phyloP scores from a whole-genome alignment of 2,888 invertebrate genomes.

The Drosophila colorata region DNA sequence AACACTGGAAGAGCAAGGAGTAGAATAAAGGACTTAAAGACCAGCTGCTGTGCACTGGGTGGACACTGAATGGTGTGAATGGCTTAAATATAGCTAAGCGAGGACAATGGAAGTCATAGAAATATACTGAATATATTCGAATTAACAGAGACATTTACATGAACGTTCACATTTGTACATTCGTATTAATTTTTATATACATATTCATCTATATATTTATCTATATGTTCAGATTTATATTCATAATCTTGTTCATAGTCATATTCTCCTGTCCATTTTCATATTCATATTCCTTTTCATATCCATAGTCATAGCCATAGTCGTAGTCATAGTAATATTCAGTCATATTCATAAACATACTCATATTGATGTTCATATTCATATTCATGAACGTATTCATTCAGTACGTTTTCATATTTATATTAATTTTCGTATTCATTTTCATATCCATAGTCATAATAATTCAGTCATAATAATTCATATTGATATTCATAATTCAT shows the following conservation, averaged over 20 bases:
- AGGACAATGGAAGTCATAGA: no score
- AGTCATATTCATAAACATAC: neutral
- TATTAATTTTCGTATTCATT: conserved; percentile 9
- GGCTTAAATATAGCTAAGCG: neutral
- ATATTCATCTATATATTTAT: neutral
- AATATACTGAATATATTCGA: neutral
- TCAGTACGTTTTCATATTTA: conserved; percentile 1
- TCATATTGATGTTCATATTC: no score
- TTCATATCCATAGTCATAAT: neutral
- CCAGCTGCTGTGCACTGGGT: conserved; percentile 1
- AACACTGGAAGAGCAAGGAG: neutral
- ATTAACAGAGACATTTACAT: neutral
- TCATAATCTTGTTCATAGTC: neutral
- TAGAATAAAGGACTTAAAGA: neutral
- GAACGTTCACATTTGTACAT: neutral
- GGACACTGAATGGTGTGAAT: neutral
- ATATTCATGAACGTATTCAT: neutral
- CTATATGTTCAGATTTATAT: neutral
- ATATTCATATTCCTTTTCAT: no score
- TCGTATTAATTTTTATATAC: neutral
- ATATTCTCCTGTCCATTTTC: no score
- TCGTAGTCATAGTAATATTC: neutral
- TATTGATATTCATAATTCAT: no score
- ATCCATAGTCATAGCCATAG: neutral
- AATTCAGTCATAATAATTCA: no score